These are phyloP conservation scores for Smithornis capensis DNA, from an alignment of 2,113 vertebrate genomes.

Conservation along the genomic window DNA sequence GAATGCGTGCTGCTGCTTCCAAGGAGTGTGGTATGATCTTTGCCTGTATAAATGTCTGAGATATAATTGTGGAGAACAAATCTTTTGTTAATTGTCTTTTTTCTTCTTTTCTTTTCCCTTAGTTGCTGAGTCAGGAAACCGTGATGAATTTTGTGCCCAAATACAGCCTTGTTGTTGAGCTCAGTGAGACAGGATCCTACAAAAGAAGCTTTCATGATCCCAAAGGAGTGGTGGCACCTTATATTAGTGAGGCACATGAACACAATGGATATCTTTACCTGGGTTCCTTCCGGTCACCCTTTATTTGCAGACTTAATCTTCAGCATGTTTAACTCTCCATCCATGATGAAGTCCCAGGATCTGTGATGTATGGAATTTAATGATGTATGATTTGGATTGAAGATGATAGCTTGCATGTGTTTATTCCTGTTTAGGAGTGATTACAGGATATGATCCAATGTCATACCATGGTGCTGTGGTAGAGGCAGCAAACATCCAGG, in stretches of 20 bases:
- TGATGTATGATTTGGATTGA: not conserved
- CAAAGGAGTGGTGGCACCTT: constrained; percentile 77
- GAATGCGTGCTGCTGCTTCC: not conserved
- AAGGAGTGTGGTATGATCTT: not conserved
- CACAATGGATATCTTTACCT: constrained; percentile 87
- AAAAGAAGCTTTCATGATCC: constrained; percentile 92
- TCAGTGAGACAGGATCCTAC: constrained; percentile 87
- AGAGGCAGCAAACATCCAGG: constrained; percentile 4
- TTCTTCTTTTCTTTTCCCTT: not conserved
- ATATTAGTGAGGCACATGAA: constrained; percentile 90
- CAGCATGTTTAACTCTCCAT: constrained; percentile 65
- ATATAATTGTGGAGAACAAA: not conserved
- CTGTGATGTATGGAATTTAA: not conserved
- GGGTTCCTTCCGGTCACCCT: constrained; percentile 90
- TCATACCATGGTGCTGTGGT: not conserved
- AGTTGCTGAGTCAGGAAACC: constrained; percentile 89
- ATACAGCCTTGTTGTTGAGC: constrained; percentile 90
- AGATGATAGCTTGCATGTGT: not conserved
- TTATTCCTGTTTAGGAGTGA: not conserved
- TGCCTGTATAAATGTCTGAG: not conserved
- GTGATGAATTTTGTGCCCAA: constrained; percentile 87
- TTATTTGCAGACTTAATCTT: constrained; percentile 85
- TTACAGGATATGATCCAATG: not conserved
- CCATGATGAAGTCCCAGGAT: not conserved
- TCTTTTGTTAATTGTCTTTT: not conserved